A percentile compares a stretch with the other conserved stretches of the same genome.
phyloP scores from a whole-genome alignment of 2,113 vertebrate genomes.

The Rhinogobius similis region DNA sequence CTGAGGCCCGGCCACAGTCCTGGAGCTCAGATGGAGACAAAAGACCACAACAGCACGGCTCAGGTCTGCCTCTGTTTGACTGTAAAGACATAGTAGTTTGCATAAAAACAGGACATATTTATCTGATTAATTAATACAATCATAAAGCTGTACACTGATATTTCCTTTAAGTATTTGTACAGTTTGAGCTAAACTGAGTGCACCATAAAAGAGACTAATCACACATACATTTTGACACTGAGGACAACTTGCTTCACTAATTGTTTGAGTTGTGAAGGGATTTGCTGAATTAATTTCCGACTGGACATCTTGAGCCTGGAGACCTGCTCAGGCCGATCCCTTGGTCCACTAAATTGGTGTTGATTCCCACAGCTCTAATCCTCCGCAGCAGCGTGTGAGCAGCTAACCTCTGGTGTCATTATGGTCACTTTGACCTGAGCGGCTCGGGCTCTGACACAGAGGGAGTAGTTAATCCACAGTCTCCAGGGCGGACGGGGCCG shows the following conservation, averaged over 20 bases:
- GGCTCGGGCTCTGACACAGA: slow-evolving; percentile 47
- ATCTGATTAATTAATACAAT: neutral
- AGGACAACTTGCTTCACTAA: neutral
- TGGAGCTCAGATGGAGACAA: slow-evolving; percentile 57
- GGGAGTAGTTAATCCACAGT: slow-evolving; percentile 55
- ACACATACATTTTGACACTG: neutral
- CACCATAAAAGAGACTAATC: neutral
- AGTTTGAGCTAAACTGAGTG: neutral
- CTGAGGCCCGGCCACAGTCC: slow-evolving; percentile 44
- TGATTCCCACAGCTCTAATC: slow-evolving; percentile 43
- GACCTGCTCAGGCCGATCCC: slow-evolving; percentile 19
- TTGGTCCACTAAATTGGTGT: slow-evolving; percentile 26
- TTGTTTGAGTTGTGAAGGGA: neutral
- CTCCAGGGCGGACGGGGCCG: slow-evolving; percentile 50
- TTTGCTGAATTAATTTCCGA: slow-evolving; percentile 9
- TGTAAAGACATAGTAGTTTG: neutral
- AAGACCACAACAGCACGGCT: slow-evolving; percentile 27
- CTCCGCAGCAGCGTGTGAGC: slow-evolving; percentile 41
- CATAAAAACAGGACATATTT: neutral
- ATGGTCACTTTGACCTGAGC: slow-evolving; percentile 74
- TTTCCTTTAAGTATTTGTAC: neutral
- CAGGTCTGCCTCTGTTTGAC: slow-evolving; percentile 12
- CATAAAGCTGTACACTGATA: neutral
- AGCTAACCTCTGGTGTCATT: slow-evolving; percentile 71
- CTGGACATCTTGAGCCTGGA: slow-evolving; percentile 2